phyloP scores from a whole-genome alignment of 2,888 invertebrate genomes.

The Agonopterix heracliana region DNA sequence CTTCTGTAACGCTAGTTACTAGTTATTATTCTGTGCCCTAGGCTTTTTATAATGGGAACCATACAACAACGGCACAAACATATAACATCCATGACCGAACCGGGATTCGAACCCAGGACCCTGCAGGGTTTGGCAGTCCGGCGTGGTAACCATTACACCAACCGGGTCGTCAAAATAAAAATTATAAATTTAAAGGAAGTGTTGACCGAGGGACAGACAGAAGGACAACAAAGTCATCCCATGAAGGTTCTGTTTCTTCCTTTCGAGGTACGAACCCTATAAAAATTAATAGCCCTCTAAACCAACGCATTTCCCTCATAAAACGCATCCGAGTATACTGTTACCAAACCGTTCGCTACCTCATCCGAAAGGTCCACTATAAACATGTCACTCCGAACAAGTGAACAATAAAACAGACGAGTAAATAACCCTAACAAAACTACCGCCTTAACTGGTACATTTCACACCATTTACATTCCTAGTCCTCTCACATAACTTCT shows the following conservation, averaged over 20 bases:
- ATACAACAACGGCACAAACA: too few species aligned
- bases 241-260: neutral
- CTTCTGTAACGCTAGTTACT: too few species aligned
- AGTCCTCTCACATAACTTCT: neutral
- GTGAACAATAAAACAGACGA: slow-evolving; percentile 4
- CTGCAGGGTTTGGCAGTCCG: too few species aligned
- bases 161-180: too few species aligned
- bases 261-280: neutral
- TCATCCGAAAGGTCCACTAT: slow-evolving; percentile 1
- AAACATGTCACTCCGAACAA: slow-evolving; percentile 3
- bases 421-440: neutral
- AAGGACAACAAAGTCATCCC: neutral
- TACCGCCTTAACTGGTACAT: slow-evolving; percentile 2
- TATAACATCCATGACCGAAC: too few species aligned
- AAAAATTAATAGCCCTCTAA: neutral
- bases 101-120: too few species aligned
- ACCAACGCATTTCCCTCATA: neutral
- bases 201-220: neutral
- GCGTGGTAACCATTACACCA: too few species aligned
- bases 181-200: too few species aligned
- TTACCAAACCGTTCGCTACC: neutral
- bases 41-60: too few species aligned
- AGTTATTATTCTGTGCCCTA: too few species aligned
- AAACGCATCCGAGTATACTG: too few species aligned
- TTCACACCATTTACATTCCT: neutral